Evolutionary conservation across 2,888 invertebrate species (phyloP).

Genomic region (Stenodema calcarata): DNA sequence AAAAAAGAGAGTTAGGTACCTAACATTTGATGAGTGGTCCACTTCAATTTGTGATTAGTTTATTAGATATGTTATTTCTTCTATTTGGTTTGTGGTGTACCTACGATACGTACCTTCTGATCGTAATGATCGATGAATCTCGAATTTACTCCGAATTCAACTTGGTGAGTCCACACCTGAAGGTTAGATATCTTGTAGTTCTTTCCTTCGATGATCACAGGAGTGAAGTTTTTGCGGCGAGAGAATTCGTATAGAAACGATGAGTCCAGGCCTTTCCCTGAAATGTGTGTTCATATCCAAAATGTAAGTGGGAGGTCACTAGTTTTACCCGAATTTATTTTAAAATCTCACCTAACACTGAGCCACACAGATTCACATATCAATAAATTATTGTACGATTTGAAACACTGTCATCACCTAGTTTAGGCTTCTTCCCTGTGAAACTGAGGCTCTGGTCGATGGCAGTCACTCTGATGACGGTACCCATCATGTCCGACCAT

Average conservation of each 20-base stretch:
- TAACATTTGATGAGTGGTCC: too few species aligned
- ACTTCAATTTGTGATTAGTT: too few species aligned
- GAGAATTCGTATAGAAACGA: slow-evolving; percentile 36
- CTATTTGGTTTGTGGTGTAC: too few species aligned
- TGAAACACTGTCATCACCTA: not conserved
- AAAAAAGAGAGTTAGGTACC: too few species aligned
- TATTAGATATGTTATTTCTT: too few species aligned
- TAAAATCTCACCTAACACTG: not conserved
- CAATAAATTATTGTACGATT: too few species aligned
- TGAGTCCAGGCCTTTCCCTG: slow-evolving; percentile 16
- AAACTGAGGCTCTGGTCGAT: slow-evolving; percentile 12
- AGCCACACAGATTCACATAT: too few species aligned
- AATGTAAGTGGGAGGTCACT: not conserved
- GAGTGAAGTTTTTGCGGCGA: slow-evolving; percentile 7
- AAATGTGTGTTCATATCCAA: not conserved
- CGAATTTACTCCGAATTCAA: slow-evolving; percentile 28
- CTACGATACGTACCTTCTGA: slow-evolving; percentile 22
- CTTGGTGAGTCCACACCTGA: slow-evolving; percentile 32
- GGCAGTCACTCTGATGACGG: not conserved
- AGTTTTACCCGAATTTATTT: not conserved
- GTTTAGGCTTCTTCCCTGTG: not conserved
- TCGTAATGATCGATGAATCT: not conserved
- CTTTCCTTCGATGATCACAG: not conserved
- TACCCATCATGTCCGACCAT: slow-evolving; percentile 26
- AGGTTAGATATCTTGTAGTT: slow-evolving; percentile 12